Evolutionary conservation across 2,888 invertebrate species (phyloP), one percentile per base, ranked within the genome.

Genomic region (Miltochrista miniata): DNA sequence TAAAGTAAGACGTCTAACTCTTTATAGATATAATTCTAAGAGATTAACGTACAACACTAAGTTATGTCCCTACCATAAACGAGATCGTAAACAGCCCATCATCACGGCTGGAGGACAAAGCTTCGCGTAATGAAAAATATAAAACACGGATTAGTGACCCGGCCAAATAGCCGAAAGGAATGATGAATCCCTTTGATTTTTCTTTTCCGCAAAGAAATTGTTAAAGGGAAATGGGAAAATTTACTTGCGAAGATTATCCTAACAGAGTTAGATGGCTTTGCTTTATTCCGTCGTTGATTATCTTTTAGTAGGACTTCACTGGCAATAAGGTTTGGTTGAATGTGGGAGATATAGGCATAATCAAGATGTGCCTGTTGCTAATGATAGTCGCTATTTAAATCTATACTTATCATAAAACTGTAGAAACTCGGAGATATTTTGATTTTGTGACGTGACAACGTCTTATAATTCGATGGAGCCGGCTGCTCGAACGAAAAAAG

Each of bases 61-160:
- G 71, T 62, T 60, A 64, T 64, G 64, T 61, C 59, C 50, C 49
- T 54, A 66, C 65, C 64, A 69, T 80, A 77, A 82, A 79, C 59
- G 59, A 46, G 31, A 54, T 76, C 81, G 72, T 82, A 82, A 83
- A 79, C 59, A 64, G 59, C 54, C 67, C 61, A 64, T 65, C 72
- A 63, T 65, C 64, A 61, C 47, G 48, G 44, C 61, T 35, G 13
- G 44, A 45, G 48, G 30, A 51, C 44, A 37, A 59, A 56, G 50
- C 59, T 41, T 35, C 54, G 45, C 58, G 60, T 75, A 79, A 81
- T 79, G 75, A 81, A 78, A 79, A 79, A 72, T 76, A 79, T 79
- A 76, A 81, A 80, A 76, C 63, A 66, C 46, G 63, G 68, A 74
- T 75, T 70, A 70, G 56, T 54, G 62, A 62, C 48, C 56, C 48